Conservation (phyloP, 2,797 vertebrate species). For the Tolypeutes matacus region DNA sequence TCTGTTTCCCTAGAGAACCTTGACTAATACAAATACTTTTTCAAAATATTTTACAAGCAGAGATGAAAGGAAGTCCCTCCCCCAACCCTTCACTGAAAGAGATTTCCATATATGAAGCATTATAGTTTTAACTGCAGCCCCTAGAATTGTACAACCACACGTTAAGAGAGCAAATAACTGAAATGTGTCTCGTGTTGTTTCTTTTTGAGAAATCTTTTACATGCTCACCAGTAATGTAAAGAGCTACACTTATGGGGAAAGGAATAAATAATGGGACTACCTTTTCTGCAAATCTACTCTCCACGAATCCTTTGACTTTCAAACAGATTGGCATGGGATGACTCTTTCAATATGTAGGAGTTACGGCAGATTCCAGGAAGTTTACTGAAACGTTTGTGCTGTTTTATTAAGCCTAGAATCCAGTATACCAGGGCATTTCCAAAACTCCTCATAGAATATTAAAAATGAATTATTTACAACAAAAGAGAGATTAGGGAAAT, state of each 20-base stretch:
- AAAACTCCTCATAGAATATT: neutral
- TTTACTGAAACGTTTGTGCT: constrained; percentile 72
- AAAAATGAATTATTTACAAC: neutral
- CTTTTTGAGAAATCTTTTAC: neutral
- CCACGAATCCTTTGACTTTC: constrained; percentile 71
- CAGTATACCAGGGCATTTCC: constrained; percentile 49
- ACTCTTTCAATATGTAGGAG: constrained; percentile 69
- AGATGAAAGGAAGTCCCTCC: neutral
- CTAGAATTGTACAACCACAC: neutral
- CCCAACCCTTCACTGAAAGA: constrained; percentile 35
- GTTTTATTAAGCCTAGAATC: constrained; percentile 66
- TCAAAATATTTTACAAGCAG: constrained; percentile 64
- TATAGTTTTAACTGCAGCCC: neutral
- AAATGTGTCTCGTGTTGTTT: neutral
- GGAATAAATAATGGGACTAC: constrained; percentile 26
- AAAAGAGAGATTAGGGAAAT: constrained; percentile 15
- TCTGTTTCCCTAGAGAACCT: too few species aligned
- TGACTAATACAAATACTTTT: neutral
- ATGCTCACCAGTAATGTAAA: neutral
- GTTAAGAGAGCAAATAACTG: neutral
- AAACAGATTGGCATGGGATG: constrained; percentile 57
- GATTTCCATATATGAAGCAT: neutral
- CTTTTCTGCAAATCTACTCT: constrained; percentile 46
- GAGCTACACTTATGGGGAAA: neutral
- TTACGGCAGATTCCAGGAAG: constrained; percentile 75